Evolutionary conservation across 2,113 vertebrate genomes (phyloP), one percentile per base, ranked within the genome.

Genomic region (Malurus cyaneus): DNA sequence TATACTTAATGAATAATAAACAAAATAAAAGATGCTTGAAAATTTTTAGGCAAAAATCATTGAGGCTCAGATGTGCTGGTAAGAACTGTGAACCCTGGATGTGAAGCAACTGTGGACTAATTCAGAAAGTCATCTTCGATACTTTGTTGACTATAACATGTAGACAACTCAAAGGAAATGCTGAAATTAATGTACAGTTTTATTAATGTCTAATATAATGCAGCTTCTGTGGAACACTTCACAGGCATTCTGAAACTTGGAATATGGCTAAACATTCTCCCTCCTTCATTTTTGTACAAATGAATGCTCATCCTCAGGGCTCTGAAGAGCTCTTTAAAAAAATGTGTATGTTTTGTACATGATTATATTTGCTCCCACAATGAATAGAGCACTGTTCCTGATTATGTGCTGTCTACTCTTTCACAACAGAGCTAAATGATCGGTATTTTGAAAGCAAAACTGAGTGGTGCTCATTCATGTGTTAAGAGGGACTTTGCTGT

Each of bases 361-460:
- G 5, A 32, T 39, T 34, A 3, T 57, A 41, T 91, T 79, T 91
- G 61, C 29, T 94, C 81, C 69, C 66, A 54, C 50, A 80, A 9
- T 82, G 65, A 70, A 6, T 52, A 42, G 52, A 65, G 80, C 39
- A 46, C 64, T 86, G 59, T 81, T 69, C 62, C 64, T 52, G 28
- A 46, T 64, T 86, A 74, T 7, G 12, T 41, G 36, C 71, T 87
- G 67, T 91, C 60, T 76, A 16, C 66, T 88, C n/a, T 88, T 86
- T 87, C 72, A 77, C 36, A 86, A 44, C 86, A 71, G 32, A 88
- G 34, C 59, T 70, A 94, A 88, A 86, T 80, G 86, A 62, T 46
- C 32, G 66, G 32, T 34, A 65, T 89, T 95, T 92, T 39, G 46
- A 89, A 95, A 95, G 64, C 36, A 91, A 85, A 95, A 91, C 78